phyloP scores from a whole-genome alignment of 1,140 invertebrate species.

The Luehdorfia chinensis region DNA sequence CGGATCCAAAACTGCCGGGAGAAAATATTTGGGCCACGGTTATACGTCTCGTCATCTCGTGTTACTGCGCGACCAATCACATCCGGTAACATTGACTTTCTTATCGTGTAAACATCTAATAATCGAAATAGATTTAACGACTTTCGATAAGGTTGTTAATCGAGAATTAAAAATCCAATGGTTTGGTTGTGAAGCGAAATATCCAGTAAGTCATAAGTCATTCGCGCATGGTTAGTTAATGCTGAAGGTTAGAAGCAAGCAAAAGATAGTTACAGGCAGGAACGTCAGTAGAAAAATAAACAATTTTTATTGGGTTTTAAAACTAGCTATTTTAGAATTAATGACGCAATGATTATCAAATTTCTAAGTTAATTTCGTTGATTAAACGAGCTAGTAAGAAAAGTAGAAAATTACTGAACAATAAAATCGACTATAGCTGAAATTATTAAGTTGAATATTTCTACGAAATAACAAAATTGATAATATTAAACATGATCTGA shows the following conservation, averaged over 20 bases:
- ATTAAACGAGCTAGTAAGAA: too few relatives aligned
- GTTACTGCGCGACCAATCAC: conserved; percentile 51
- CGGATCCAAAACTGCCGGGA: conserved; percentile 49
- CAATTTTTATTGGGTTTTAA: conserved; percentile 7
- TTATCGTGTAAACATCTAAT: conserved; percentile 51
- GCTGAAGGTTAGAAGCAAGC: neutral
- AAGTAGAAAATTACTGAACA: too few relatives aligned
- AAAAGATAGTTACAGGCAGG: neutral
- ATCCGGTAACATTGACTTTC: conserved; percentile 72
- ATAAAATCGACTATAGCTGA: too few relatives aligned
- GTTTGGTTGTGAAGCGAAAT: conserved; percentile 1
- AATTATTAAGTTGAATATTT: too few relatives aligned
- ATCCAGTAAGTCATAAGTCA: neutral
- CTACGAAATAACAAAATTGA: too few relatives aligned
- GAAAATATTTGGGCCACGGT: conserved; percentile 68
- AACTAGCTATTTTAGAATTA: neutral
- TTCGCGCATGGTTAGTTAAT: neutral
- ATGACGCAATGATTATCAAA: too few relatives aligned
- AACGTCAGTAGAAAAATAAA: conserved; percentile 7
- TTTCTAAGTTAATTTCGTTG: too few relatives aligned
- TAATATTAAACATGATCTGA: too few relatives aligned
- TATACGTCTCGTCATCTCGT: conserved; percentile 55
- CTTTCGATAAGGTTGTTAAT: conserved; percentile 26
- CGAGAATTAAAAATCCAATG: conserved; percentile 6
- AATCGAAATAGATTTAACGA: conserved; percentile 43